Conservation (phyloP, 2,888 invertebrate species). For the Rhogogaster chlorosoma region DNA sequence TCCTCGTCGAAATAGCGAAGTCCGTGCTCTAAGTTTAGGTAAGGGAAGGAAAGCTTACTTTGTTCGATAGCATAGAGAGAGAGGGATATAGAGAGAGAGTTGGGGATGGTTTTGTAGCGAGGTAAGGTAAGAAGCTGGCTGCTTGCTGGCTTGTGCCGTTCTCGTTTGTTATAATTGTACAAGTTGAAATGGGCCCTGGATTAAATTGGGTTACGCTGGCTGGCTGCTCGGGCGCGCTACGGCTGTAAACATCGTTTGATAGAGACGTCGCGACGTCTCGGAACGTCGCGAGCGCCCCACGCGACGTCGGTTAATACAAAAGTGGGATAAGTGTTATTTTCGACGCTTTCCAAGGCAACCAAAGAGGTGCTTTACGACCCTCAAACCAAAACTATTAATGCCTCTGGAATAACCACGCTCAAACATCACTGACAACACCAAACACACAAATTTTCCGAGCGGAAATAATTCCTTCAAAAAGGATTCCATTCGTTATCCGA, state of each 20-base stretch:
- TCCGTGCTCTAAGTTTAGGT: constrained; percentile 38
- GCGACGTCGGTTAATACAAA: constrained; percentile 40
- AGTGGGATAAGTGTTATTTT: constrained; percentile 48
- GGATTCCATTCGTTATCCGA: not conserved
- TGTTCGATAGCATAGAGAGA: constrained; percentile 23
- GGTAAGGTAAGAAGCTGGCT: constrained; percentile 39
- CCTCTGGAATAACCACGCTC: not conserved
- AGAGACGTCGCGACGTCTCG: constrained; percentile 48
- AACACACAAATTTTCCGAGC: not conserved
- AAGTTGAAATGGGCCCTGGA: constrained; percentile 47
- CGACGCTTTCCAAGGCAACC: constrained; percentile 19
- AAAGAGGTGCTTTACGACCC: constrained; percentile 35
- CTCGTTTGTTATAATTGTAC: constrained; percentile 49
- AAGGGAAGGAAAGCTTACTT: constrained; percentile 30
- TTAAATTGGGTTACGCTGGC: constrained; percentile 48
- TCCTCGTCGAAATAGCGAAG: constrained; percentile 28
- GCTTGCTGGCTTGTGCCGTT: constrained; percentile 41
- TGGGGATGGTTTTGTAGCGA: constrained; percentile 39
- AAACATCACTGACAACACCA: not conserved
- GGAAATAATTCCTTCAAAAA: not conserved
- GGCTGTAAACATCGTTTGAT: constrained; percentile 47
- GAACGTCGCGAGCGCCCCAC: constrained; percentile 31
- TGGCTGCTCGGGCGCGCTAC: constrained; percentile 24
- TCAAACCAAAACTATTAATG: constrained; percentile 26
- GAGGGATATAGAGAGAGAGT: not conserved